Evolutionary conservation across 2,797 vertebrate species (phyloP).

Genomic region (Lates japonicus): DNA sequence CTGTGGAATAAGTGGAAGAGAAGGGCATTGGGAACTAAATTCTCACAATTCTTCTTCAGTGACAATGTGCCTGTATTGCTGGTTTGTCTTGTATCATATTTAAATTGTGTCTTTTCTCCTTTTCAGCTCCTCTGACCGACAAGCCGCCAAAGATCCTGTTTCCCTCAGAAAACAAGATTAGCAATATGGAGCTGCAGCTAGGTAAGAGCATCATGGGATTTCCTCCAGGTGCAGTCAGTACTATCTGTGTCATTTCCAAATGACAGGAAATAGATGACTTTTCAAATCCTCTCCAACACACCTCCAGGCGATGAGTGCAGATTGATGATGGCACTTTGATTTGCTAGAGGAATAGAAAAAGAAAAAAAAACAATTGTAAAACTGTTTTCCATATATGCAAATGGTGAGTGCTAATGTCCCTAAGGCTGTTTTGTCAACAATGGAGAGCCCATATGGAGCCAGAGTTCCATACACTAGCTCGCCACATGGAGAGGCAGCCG

Average conservation of each 20-base stretch:
- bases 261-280: slow-evolving; percentile 74
- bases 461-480: slow-evolving; percentile 62
- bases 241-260: slow-evolving; percentile 65
- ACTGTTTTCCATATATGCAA: slow-evolving; percentile 77
- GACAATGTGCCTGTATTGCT: not conserved
- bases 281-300: slow-evolving; percentile 71
- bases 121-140: slow-evolving; percentile 96
- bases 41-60: slow-evolving; percentile 7
- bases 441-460: slow-evolving; percentile 81
- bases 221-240: slow-evolving; percentile 55
- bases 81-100: slow-evolving; percentile 13
- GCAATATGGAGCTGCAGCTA: slow-evolving; percentile 95
- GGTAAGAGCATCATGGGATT: slow-evolving; percentile 89
- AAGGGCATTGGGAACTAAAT: not conserved
- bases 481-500: slow-evolving; percentile 73
- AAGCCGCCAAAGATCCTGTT: slow-evolving; percentile 98
- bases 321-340: slow-evolving; percentile 75
- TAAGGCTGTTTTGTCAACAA: slow-evolving; percentile 83
- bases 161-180: slow-evolving; percentile 95
- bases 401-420: slow-evolving; percentile 75
- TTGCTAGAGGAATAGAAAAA: slow-evolving; percentile 51
- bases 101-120: slow-evolving; percentile 56
- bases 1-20: slow-evolving; percentile 6
- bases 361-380: slow-evolving; percentile 41
- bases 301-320: slow-evolving; percentile 57